phyloP scores from a whole-genome alignment of 2,888 invertebrate species.

The Eurytoma californica region DNA sequence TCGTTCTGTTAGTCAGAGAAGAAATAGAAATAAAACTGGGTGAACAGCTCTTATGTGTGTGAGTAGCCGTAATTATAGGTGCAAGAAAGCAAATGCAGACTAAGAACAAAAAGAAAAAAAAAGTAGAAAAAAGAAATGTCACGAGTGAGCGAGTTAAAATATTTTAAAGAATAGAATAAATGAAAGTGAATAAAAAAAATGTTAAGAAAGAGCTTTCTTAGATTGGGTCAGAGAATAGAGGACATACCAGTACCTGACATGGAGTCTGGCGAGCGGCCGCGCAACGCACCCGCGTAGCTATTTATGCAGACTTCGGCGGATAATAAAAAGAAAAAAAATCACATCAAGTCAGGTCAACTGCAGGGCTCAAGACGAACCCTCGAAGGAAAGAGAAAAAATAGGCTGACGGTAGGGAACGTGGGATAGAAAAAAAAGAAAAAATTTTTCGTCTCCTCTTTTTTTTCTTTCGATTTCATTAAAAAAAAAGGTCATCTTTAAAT shows the following conservation, averaged over 20 bases:
- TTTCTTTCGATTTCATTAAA: not conserved
- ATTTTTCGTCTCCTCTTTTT: constrained; percentile 21
- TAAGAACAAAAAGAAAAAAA: not conserved
- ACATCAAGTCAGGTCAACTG: constrained; percentile 68
- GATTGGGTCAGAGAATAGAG: constrained; percentile 67
- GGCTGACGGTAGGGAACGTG: constrained; percentile 39
- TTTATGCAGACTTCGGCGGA: constrained; percentile 76
- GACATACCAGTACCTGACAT: constrained; percentile 90
- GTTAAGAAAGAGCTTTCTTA: constrained; percentile 29
- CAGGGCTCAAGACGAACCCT: constrained; percentile 53
- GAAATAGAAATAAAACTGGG: no score
- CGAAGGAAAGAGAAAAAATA: constrained; percentile 49
- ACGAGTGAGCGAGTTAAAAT: constrained; percentile 32
- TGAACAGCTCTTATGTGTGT: not conserved
- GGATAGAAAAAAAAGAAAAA: constrained; percentile 25
- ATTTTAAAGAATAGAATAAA: constrained; percentile 53
- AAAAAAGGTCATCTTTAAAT: no score
- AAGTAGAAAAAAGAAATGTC: not conserved
- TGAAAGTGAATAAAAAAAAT: constrained; percentile 52
- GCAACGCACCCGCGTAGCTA: constrained; percentile 94
- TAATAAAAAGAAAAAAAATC: constrained; percentile 74
- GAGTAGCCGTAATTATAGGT: not conserved
- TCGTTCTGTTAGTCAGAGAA: no score
- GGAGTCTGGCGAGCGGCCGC: constrained; percentile 87
- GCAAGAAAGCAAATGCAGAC: no score